Base-by-base conservation (phyloP, 2,113 vertebrate species). In the Gobius niger region DNA sequence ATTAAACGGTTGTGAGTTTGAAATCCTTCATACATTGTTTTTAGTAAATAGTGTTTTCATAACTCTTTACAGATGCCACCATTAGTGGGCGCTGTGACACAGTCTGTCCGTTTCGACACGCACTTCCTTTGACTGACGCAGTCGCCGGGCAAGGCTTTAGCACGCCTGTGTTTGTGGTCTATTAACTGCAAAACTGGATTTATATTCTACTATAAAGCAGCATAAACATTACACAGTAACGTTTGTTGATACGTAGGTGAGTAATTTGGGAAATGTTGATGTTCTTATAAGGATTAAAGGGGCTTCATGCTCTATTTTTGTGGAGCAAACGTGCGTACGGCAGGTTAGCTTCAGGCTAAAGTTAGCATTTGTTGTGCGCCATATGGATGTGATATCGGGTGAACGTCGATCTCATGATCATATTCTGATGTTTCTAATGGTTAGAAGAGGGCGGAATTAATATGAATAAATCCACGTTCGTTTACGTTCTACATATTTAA, bases 111-210 rank as follows among this genome's bases (percentile, higher is more conserved):
- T 14, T 41, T 15, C 6, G 14, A 44, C 16, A 60, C 57, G 57
- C 4, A 76, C 75, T 90, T 90, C 89, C 89, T 88, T 78, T 86
- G 24, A 34, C 82, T 65, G 74, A 82, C 81, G 71, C 77, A 41
- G 81, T 63, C 49, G 12, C 44, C 73, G 68, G 63, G 79, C 62
- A 18, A 67, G 63, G 59, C 66, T 46, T n/a, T 60, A 0, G 73
- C 86, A 87, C 86, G 80, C 77, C 18, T 77, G 41, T 57, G 13
- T 47, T 78, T 73, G 77, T 81, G 19, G 42, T 67, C 52, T n/a
- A 16, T 14, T 14, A 18, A 63, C 67, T 51, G 82, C 85, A 80
- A 92, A 91, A 73, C 88, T 91, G 91, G 88, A 87, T 89, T 77
- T 82, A 66, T 86, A 54, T 73, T 68, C 40, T 0, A 0, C 0